These are phyloP conservation scores for Cremastobaeus sp. DNA, from an alignment of 2,888 invertebrate genomes.

Conservation along the genomic window DNA sequence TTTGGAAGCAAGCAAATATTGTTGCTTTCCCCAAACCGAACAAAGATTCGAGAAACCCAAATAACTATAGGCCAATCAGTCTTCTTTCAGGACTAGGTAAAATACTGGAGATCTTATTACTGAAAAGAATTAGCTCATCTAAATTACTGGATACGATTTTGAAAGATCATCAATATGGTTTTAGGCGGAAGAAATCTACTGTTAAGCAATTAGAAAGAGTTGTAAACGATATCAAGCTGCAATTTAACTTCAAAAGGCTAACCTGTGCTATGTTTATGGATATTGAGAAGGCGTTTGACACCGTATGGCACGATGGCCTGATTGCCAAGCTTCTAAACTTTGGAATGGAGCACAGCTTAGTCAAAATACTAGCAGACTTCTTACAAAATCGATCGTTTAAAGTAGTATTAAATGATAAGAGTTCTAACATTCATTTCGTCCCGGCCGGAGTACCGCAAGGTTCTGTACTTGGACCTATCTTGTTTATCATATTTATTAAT, in stretches of 20 bases:
- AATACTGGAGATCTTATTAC: conserved; percentile 58
- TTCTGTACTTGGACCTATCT: conserved; percentile 6
- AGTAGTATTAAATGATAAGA: conserved; percentile 31
- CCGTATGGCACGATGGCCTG: conserved; percentile 3
- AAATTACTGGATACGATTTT: not conserved
- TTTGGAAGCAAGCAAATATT: not conserved
- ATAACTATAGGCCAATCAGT: conserved; percentile 46
- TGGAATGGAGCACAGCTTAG: no score
- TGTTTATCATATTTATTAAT: not conserved
- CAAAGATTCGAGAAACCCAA: conserved; percentile 3
- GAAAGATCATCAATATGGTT: not conserved
- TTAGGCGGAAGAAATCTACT: not conserved
- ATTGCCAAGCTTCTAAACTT: conserved; percentile 25
- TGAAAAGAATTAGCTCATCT: conserved; percentile 40
- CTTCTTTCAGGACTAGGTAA: conserved; percentile 54
- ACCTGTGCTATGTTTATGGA: not conserved
- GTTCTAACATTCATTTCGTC: no score
- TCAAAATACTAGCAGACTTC: conserved; percentile 5
- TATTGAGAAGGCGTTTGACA: conserved; percentile 9
- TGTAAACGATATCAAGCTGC: not conserved
- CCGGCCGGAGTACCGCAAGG: conserved; percentile 42
- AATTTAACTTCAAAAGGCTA: not conserved
- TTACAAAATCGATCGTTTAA: conserved; percentile 25
- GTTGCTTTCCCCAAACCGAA: conserved; percentile 26
- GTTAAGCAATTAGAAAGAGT: not conserved